A percentile compares a stretch with the other conserved stretches of the same genome.
Evolutionary conservation across 2,888 invertebrate genomes (phyloP).

Genomic region (Omphaloscelis lunosa): DNA sequence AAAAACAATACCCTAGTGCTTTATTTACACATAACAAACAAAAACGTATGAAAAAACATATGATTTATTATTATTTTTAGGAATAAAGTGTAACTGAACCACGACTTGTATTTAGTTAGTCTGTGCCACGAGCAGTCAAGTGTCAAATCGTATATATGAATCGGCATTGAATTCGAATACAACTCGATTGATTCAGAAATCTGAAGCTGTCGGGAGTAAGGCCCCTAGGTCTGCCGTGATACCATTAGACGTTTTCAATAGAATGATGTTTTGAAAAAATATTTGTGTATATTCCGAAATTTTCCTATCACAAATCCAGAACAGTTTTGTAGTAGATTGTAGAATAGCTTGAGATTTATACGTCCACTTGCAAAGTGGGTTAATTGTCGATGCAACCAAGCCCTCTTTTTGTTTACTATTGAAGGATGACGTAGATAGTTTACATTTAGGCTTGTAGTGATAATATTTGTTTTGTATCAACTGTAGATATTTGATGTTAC

Average conservation of each 20-base stretch:
- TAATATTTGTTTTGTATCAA: background rate
- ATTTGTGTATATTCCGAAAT: background rate
- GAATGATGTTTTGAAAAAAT: background rate
- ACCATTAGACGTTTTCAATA: background rate
- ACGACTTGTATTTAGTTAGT: too few relatives aligned
- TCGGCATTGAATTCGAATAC: too few relatives aligned
- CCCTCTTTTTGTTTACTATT: constrained; percentile 23
- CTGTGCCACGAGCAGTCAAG: too few relatives aligned
- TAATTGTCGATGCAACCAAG: constrained; percentile 33
- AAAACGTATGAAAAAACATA: too few relatives aligned
- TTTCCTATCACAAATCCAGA: background rate
- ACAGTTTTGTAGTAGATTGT: constrained; percentile 2
- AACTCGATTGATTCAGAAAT: too few relatives aligned
- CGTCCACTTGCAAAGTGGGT: constrained; percentile 27
- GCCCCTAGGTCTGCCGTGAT: background rate
- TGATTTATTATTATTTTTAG: too few relatives aligned
- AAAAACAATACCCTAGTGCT: too few relatives aligned
- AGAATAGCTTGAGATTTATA: constrained; percentile 8
- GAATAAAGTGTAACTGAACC: too few relatives aligned
- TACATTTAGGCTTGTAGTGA: constrained; percentile 1
- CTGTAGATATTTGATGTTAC: background rate
- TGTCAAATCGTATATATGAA: too few relatives aligned
- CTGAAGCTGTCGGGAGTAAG: too few relatives aligned
- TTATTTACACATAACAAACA: too few relatives aligned
- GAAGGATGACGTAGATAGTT: constrained; percentile 18